Conservation (phyloP, 2,113 vertebrate genomes). For the Microtus pennsylvanicus region DNA sequence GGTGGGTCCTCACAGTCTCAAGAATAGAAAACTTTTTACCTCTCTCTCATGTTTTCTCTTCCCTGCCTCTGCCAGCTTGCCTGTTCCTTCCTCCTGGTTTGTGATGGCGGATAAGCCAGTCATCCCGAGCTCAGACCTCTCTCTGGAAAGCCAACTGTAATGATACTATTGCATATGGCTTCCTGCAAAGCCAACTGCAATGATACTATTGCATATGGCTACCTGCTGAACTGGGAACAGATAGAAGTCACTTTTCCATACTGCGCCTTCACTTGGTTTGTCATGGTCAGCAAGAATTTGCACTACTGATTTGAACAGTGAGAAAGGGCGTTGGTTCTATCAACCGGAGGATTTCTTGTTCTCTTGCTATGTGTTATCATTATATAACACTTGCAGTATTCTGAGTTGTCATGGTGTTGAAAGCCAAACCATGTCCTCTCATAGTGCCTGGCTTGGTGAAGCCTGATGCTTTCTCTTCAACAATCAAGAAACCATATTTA, state of each 20-base stretch:
- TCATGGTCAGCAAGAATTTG: neutral
- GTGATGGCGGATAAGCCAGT: no score
- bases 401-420: neutral
- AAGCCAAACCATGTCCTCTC: neutral
- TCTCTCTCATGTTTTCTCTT: no score
- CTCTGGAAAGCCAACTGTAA: no score
- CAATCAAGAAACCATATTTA: neutral
- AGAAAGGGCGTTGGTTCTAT: conserved; percentile 15
- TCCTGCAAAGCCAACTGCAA: no score
- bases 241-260: conserved; percentile 8
- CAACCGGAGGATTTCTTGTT: conserved; percentile 5
- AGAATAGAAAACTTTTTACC: no score
- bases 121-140: no score
- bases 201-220: no score
- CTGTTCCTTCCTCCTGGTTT: no score
- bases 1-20: no score
- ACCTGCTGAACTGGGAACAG: neutral
- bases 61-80: no score
- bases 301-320: conserved; percentile 25
- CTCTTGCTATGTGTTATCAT: neutral
- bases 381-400: conserved; percentile 3
- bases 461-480: neutral
- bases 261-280: neutral
- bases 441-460: neutral
- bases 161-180: no score